Evolutionary conservation across 2,113 vertebrate species (phyloP).

Genomic region (Bubalus kerabau): DNA sequence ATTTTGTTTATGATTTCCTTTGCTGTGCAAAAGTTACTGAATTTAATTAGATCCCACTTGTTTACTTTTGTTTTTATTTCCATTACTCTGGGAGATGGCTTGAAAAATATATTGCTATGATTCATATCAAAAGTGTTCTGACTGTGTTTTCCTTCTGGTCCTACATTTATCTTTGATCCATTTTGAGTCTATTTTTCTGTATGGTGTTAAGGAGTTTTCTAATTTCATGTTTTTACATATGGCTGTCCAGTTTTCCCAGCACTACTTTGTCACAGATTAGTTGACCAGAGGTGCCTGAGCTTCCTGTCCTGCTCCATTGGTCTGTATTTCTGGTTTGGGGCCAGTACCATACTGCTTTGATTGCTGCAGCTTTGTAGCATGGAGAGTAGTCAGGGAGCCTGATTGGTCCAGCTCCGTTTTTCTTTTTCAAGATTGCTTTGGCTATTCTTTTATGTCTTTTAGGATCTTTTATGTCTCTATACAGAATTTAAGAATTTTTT

Average conservation of each 20-base stretch:
- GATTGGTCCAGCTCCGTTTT: not conserved
- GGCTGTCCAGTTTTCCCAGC: not conserved
- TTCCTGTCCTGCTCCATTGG: not conserved
- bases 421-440: not conserved
- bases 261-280: not conserved
- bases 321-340: not conserved
- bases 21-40: not conserved
- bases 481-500: not conserved
- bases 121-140: not conserved
- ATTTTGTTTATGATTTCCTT: not conserved
- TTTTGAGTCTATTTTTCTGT: not conserved
- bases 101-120: not conserved
- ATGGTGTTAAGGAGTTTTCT: not conserved
- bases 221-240: not conserved
- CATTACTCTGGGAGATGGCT: not conserved
- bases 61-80: not conserved
- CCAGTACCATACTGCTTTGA: rapidly evolving
- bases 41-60: not conserved
- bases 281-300: not conserved
- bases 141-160: not conserved
- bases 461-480: not conserved
- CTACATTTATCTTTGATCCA: not conserved
- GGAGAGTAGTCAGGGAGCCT: not conserved
- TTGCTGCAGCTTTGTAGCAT: not conserved
- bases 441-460: not conserved